A percentile compares a stretch with the other conserved stretches of the same genome.
Evolutionary conservation across 1,140 invertebrate genomes (phyloP).

Genomic region (Aphaenogaster rudis): DNA sequence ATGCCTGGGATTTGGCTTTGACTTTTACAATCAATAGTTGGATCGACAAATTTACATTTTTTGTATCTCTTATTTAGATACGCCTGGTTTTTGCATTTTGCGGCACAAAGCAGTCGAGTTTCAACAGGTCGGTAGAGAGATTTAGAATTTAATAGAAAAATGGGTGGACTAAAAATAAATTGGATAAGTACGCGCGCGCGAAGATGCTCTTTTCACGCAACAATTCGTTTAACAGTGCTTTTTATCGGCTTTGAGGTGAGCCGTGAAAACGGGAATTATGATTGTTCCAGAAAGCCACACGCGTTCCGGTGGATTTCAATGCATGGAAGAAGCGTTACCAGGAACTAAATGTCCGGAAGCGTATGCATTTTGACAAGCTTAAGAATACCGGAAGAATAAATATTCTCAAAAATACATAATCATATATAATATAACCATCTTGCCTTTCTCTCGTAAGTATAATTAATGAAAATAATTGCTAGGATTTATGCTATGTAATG

Average conservation of each 20-base stretch:
- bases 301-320: slow-evolving; percentile 16
- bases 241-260: neutral
- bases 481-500: neutral
- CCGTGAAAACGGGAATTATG: neutral
- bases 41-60: neutral
- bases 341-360: neutral
- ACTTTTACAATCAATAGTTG: neutral
- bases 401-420: neutral
- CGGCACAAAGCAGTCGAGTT: neutral
- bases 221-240: slow-evolving; percentile 6
- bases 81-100: neutral
- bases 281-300: neutral
- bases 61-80: neutral
- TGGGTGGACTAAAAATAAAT: neutral
- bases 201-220: neutral
- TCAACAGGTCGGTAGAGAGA: neutral
- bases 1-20: neutral
- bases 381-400: neutral
- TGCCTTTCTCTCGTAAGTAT: neutral
- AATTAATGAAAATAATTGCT: slow-evolving; percentile 16
- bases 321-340: neutral
- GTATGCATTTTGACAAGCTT: neutral
- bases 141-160: slow-evolving; percentile 1
- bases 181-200: neutral
- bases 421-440: neutral